Evolutionary conservation across 2,113 vertebrate genomes (phyloP).

Genomic region (Apeltes quadracus): DNA sequence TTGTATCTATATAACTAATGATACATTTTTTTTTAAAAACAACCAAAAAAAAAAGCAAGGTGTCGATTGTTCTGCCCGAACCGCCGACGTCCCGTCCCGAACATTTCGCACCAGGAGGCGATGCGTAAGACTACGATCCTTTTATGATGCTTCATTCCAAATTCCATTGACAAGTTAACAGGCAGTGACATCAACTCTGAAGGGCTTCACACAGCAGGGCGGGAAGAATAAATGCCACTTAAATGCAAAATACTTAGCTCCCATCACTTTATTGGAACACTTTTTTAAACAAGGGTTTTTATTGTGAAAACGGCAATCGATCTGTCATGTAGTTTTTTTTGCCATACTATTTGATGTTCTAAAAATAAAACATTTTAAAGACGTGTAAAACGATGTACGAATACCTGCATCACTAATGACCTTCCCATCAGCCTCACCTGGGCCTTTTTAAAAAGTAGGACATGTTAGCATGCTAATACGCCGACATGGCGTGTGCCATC

Average conservation of each 20-base stretch:
- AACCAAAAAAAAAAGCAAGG: background rate
- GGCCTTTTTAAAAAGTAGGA: background rate
- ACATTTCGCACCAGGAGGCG: constrained; percentile 16
- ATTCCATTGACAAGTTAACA: background rate
- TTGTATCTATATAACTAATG: constrained; percentile 46
- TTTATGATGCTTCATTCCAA: background rate
- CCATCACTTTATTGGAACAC: background rate
- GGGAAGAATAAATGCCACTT: background rate
- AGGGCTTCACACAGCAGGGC: background rate
- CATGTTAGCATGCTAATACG: no score
- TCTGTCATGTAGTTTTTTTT: background rate
- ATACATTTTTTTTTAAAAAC: constrained; percentile 47
- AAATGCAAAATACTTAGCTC: no score
- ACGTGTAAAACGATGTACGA: background rate
- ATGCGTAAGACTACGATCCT: background rate
- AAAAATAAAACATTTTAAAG: background rate
- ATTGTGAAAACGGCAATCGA: background rate
- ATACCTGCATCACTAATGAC: background rate
- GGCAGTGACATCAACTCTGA: background rate
- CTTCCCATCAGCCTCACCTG: background rate
- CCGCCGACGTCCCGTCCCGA: background rate
- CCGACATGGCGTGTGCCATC: background rate
- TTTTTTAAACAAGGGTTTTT: no score
- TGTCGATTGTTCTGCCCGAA: constrained; percentile 31
- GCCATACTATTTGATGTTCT: background rate